Percentiles rank a stretch among this genome's conserved stretches.
phyloP scores from a whole-genome alignment of 1,140 invertebrate genomes.

The Anoplolepis gracilipes region DNA sequence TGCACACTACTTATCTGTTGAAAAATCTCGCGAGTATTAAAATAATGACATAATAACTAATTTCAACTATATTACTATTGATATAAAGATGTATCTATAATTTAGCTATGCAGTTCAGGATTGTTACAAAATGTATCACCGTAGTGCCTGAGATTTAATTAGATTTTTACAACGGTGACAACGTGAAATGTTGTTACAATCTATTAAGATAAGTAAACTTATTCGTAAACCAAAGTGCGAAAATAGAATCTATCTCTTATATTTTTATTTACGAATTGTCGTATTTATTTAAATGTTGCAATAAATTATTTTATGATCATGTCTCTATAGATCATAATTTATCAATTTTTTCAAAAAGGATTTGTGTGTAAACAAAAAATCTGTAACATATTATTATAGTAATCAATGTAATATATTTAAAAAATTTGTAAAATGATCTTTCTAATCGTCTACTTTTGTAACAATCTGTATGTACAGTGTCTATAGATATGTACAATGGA shows the following conservation, averaged over 20 bases:
- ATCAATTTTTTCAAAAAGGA: slow-evolving; percentile 7
- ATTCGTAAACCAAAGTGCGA: slow-evolving; percentile 30
- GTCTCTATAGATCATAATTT: slow-evolving; percentile 19
- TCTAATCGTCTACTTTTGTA: slow-evolving; percentile 49
- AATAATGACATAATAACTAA: slow-evolving; percentile 15
- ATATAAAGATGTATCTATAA: slow-evolving; percentile 35
- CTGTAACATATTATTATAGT: background rate
- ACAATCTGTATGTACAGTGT: slow-evolving; percentile 41
- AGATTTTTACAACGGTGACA: slow-evolving; percentile 55
- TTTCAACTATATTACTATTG: slow-evolving; percentile 1
- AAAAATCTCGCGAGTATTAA: background rate
- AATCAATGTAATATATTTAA: slow-evolving; percentile 3
- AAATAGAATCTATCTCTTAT: background rate
- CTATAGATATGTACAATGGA: slow-evolving; percentile 32
- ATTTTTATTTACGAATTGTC: slow-evolving; percentile 14
- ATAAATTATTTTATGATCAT: background rate
- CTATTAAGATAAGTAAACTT: slow-evolving; percentile 39
- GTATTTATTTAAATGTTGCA: background rate
- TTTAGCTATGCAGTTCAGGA: slow-evolving; percentile 37
- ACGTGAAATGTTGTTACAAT: slow-evolving; percentile 37
- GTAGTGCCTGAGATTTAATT: slow-evolving; percentile 75
- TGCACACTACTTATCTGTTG: background rate
- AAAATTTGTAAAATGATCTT: slow-evolving; percentile 43
- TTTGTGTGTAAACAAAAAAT: slow-evolving; percentile 32
- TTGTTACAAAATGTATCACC: slow-evolving; percentile 67